Base-by-base conservation (phyloP, 2,113 vertebrate genomes). In the Aptenodytes forsteri region DNA sequence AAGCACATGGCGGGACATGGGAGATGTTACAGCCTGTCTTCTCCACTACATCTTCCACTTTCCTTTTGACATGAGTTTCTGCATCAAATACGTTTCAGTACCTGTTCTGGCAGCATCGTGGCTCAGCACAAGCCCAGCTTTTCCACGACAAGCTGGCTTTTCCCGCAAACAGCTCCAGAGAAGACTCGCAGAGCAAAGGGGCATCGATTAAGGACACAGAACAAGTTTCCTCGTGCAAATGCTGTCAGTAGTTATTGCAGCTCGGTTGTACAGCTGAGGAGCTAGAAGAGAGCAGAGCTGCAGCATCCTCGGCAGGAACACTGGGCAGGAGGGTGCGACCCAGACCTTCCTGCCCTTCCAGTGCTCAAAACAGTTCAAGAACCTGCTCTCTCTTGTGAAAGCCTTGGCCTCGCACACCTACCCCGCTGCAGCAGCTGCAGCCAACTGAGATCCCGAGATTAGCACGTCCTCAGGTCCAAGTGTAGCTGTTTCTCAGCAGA, bases 1-100 rank as follows among this genome's bases (percentile, higher is more conserved):
- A 22, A 40, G 40, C 49, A 15, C 0, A 0, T 70, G 50, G 76
- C 54, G 69, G 93, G 49, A 25, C 55, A 27, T 18, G 0, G 0
- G 36, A 11, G 34, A 29, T 26, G 30, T 8, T 12, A 17, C 12
- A 65, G 69, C 58, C 44, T 5, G 2, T 55, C 76, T 49, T 34
- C 42, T 11, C 50, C 1, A 0, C 29, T 16, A 0, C 26, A 19
- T 34, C 40, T 65, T 55, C 75, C 58, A 13, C 29, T n/a, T 56
- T 1, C 62, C 22, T 58, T 42, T 16, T 12, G 34, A 6, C 18
- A 2, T 0, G 11, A n/a, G 32, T 9, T 80, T 44, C 73, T 58
- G 34, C 49, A 47, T 42, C 58, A 30, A 76, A 36, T 5, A 16
- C 14, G 0, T 15, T 32, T n/a, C 38, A 16, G 52, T 13, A 5